Evolutionary conservation across 2,888 invertebrate species (phyloP).

Genomic region (Aleiodes alternator): DNA sequence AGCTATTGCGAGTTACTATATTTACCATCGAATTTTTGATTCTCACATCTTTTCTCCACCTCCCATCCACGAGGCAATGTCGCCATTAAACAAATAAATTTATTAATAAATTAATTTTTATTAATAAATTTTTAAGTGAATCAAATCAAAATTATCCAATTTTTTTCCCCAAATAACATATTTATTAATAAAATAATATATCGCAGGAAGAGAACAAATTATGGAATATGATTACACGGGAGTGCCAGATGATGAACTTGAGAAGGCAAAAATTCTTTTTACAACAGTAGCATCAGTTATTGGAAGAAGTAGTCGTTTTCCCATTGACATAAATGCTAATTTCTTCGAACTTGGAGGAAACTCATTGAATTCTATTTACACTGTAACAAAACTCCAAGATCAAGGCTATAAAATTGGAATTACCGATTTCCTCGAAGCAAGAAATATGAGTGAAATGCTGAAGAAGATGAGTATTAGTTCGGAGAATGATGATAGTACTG

Average conservation of each 20-base stretch:
- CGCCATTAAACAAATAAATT: no score
- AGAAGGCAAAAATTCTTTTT: conserved; percentile 83
- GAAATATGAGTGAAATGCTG: conserved; percentile 83
- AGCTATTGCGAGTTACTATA: no score
- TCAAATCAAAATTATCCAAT: background rate
- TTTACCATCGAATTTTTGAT: no score
- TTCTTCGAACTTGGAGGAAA: conserved; percentile 93
- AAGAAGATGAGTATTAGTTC: conserved; percentile 77
- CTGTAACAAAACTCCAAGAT: conserved; percentile 85
- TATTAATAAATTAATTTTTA: no score
- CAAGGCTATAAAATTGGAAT: conserved; percentile 88
- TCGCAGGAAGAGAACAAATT: conserved; percentile 78
- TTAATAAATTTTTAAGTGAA: no score
- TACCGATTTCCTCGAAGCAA: conserved; percentile 86
- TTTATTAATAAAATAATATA: conserved; percentile 22
- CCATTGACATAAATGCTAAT: conserved; percentile 81
- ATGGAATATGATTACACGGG: conserved; percentile 83
- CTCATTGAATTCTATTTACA: conserved; percentile 89
- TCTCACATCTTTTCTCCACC: no score
- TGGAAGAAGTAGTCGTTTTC: conserved; percentile 80
- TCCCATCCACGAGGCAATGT: no score
- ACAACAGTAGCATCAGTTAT: conserved; percentile 85
- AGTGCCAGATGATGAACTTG: conserved; percentile 78
- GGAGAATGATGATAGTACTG: conserved; percentile 13
- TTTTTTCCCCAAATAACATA: background rate